Evolutionary conservation across 2,797 vertebrate species (phyloP).

Genomic region (Megalops cyprinoides): DNA sequence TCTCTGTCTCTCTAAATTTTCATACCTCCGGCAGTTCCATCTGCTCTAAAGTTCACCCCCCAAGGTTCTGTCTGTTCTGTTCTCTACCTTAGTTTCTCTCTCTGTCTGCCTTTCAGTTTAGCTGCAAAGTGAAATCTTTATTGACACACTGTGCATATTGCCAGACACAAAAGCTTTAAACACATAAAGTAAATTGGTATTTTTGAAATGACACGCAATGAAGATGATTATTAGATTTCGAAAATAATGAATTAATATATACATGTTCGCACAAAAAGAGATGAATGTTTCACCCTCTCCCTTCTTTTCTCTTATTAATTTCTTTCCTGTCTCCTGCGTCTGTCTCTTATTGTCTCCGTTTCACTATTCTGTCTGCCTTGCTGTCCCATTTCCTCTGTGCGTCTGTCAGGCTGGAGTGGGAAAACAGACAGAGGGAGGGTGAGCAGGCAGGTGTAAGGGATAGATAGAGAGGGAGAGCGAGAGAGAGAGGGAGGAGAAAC

Average conservation of each 20-base stretch:
- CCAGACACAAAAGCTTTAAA: neutral
- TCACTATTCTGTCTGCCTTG: no score
- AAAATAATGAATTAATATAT: neutral
- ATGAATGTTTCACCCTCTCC: neutral
- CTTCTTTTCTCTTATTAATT: neutral
- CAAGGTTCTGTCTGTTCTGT: neutral
- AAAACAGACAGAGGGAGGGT: neutral
- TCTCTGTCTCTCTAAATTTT: neutral
- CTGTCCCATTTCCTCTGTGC: neutral
- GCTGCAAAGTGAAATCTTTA: neutral
- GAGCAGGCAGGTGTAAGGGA: neutral
- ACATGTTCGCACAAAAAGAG: neutral
- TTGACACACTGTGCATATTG: neutral
- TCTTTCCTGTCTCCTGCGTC: neutral
- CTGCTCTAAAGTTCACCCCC: neutral
- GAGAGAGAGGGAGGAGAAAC: no score
- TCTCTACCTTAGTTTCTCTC: neutral
- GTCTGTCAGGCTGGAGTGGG: neutral
- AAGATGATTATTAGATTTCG: neutral
- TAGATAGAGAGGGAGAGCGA: neutral
- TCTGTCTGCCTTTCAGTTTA: neutral
- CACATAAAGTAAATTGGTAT: neutral
- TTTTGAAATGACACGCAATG: neutral
- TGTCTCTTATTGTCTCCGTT: no score
- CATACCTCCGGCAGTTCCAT: neutral